Evolutionary conservation across 2,888 invertebrate genomes (phyloP), one percentile per base, ranked within the genome.

Genomic region (Philereme vetulata): DNA sequence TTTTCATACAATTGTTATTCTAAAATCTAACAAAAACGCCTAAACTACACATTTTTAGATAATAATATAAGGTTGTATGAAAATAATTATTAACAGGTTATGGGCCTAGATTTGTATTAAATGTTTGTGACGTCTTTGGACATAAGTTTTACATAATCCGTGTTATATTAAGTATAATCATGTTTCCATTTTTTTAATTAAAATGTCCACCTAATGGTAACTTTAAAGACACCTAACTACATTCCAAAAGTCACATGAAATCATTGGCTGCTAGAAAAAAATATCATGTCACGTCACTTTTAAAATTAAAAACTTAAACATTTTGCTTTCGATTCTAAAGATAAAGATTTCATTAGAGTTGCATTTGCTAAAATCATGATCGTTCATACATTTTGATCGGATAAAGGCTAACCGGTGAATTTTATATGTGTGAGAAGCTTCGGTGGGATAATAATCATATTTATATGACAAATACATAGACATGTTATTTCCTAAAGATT

Each of bases 131-230:
- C 47, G 54, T 60, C 46, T 49, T 40, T 42, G 46, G 33, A 34
- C 9, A 33, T 33, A 21, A 49, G 48, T 48, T 60, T 54, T 50
- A 40, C 11, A 60, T 43, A 47, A 47, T 56, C 34, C 35, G 33
- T 51, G 46, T 51, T 53, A 46, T 10, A 54, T 34, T 47, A 60
- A 60, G 57, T 9, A 10, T 57, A 62, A 57, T 47, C 50, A 53
- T 62, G 50, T 43, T 51, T 62, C 56, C 51, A 60, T 54, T 53
- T 52, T 36, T 62, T 54, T 62, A 54, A 21, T 54, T 54, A 49
- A 53, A 46, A 61, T 34, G 50, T 51, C 62, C 57, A 57, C 62
- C 62, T 54, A 45, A 60, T 32, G 6, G 32, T 36, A 55, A 47
- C 47, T 38, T 21, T n/a, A 46, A 2, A 10, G 33, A 33, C 33